Conservation (phyloP, 2,113 vertebrate genomes). For the Pygoscelis antarcticus region DNA sequence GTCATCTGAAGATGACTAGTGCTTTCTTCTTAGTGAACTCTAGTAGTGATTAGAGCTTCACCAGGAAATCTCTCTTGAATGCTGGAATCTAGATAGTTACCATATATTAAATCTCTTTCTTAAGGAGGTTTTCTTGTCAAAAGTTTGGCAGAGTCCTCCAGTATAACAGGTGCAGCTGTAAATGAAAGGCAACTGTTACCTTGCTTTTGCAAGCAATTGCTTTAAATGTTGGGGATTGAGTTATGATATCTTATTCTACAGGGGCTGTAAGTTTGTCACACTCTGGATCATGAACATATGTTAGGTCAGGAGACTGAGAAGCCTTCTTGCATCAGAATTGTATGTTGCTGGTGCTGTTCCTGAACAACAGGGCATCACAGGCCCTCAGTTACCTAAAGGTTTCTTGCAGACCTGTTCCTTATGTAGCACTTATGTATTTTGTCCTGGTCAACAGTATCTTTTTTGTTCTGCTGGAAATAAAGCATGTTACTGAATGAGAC, state of each 20-base stretch:
- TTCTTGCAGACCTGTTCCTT: accelerated
- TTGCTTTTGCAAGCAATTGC: not conserved
- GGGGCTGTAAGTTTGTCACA: not conserved
- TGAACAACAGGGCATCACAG: not conserved
- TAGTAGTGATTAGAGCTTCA: not conserved
- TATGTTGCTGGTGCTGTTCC: not conserved
- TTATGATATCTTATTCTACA: not conserved
- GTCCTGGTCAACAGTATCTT: not conserved
- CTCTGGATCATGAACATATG: not conserved
- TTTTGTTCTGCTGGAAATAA: not conserved
- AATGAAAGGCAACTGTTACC: not conserved
- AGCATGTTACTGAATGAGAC: not conserved
- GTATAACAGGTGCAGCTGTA: not conserved
- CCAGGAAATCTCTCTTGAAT: not conserved
- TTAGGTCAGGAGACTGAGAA: not conserved
- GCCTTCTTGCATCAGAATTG: not conserved
- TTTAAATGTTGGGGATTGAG: not conserved
- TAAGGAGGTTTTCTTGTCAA: not conserved
- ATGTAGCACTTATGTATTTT: not conserved
- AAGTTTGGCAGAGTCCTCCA: not conserved
- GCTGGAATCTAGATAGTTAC: not conserved
- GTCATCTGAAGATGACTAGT: not conserved
- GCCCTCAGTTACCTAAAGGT: not conserved
- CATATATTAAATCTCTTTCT: not conserved
- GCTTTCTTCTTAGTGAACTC: not conserved